Conservation (phyloP, 2,113 vertebrate genomes). For the Narcine bancroftii region DNA sequence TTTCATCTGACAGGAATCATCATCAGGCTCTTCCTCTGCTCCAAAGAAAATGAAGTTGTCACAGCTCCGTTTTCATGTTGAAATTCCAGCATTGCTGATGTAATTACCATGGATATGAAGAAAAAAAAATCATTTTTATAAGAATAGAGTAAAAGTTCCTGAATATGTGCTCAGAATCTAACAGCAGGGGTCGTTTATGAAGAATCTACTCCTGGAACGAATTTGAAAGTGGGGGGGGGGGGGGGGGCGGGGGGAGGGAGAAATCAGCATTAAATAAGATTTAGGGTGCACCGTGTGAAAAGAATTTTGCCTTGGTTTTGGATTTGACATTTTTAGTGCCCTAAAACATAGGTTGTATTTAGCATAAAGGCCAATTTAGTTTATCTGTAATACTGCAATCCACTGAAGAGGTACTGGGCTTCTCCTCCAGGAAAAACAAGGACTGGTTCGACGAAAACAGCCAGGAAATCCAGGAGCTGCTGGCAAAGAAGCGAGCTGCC, state of each 20-base stretch:
- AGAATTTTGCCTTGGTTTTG: background rate
- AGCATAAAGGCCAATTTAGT: too few species aligned
- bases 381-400: too few species aligned
- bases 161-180: background rate
- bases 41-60: background rate
- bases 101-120: background rate
- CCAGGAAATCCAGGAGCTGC: too few species aligned
- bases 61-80: background rate
- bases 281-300: background rate
- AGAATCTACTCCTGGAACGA: background rate
- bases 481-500: too few species aligned
- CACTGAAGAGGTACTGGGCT: too few species aligned
- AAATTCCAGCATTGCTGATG: background rate
- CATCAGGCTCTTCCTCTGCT: background rate
- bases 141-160: background rate
- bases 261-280: background rate
- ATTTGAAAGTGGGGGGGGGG: too few species aligned
- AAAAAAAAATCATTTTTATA: background rate
- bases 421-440: too few species aligned
- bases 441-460: too few species aligned
- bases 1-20: constrained; percentile 21
- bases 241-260: background rate
- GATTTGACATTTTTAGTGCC: too few species aligned
- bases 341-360: too few species aligned
- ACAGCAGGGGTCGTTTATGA: background rate